Percentiles rank a stretch among this genome's conserved stretches.
Conservation (phyloP, 2,113 vertebrate species). For the Muntiacus reevesi region DNA sequence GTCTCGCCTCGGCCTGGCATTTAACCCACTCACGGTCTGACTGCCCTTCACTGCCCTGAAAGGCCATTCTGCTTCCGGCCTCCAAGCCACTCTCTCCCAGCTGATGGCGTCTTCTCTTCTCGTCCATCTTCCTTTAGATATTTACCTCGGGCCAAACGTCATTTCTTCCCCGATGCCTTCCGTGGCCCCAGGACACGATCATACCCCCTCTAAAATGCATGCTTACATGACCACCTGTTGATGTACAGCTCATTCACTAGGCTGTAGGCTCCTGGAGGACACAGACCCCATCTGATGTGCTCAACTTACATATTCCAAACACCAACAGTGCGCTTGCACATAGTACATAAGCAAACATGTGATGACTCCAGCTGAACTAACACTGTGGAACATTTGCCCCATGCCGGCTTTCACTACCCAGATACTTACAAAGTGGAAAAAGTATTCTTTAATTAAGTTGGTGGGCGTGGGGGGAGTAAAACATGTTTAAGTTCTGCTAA, state of each 20-base stretch:
- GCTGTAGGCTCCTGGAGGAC: background rate
- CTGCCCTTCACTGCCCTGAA: background rate
- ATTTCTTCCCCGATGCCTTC: background rate
- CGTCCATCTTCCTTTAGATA: background rate
- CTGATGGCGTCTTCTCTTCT: background rate
- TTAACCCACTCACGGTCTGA: background rate
- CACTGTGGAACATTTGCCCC: background rate
- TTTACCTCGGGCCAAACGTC: background rate
- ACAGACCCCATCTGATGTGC: background rate
- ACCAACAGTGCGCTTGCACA: background rate
- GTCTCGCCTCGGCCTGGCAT: background rate
- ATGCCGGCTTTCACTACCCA: background rate
- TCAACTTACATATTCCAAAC: background rate
- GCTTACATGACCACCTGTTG: background rate
- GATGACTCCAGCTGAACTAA: background rate
- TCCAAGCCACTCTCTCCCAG: background rate
- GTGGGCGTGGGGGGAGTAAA: background rate
- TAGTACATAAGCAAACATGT: background rate
- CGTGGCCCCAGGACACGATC: background rate
- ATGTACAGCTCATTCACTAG: background rate
- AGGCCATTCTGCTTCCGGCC: background rate
- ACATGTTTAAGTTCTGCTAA: background rate
- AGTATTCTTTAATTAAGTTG: background rate
- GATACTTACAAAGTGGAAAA: background rate
- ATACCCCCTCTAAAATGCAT: background rate